These are phyloP conservation scores for Poeciliopsis presidionis DNA, from an alignment of 2,797 vertebrate species.

Conservation along the genomic window DNA sequence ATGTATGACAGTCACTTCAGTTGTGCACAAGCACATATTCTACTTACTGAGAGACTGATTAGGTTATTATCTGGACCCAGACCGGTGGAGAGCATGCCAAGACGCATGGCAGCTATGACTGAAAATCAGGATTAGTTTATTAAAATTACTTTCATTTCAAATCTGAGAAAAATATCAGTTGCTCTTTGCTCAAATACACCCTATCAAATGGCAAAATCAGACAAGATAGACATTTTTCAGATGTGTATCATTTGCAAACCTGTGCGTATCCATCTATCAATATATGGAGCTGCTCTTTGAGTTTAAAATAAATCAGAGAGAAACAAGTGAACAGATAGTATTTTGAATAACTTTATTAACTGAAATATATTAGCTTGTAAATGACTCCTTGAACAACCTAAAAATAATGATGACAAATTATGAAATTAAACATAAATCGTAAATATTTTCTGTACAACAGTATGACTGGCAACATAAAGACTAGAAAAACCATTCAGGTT, in stretches of 20 bases:
- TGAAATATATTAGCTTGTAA: constrained; percentile 70
- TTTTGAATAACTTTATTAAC: constrained; percentile 81
- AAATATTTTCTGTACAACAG: neutral
- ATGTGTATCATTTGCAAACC: neutral
- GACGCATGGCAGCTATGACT: neutral
- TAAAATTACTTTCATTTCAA: neutral
- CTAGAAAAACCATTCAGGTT: neutral
- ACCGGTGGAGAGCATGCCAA: neutral
- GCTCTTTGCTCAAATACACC: neutral
- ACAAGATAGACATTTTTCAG: neutral
- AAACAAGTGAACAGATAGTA: constrained; percentile 53
- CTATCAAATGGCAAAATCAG: neutral
- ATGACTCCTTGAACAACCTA: constrained; percentile 64
- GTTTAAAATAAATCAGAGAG: neutral
- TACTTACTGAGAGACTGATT: neutral
- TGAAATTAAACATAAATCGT: neutral
- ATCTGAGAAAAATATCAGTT: neutral
- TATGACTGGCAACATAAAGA: neutral
- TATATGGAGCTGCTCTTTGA: neutral
- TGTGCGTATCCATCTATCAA: neutral
- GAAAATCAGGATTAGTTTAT: neutral
- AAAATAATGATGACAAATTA: constrained; percentile 7
- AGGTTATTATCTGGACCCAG: neutral
- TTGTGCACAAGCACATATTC: neutral
- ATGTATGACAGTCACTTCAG: neutral